phyloP scores from a whole-genome alignment of 2,113 vertebrate genomes.

The Calyptomena viridis region DNA sequence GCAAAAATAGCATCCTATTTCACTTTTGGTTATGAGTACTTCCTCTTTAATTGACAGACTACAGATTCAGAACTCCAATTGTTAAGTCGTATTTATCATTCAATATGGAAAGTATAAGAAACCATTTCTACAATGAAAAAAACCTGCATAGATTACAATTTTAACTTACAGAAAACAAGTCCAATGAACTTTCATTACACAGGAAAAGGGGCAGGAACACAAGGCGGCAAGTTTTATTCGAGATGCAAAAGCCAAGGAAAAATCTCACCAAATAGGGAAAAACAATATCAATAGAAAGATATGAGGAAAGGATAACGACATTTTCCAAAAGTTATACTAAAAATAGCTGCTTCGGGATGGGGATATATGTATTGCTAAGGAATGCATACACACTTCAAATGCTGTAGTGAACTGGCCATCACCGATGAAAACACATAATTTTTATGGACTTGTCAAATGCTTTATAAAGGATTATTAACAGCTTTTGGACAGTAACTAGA shows the following conservation, averaged over 20 bases:
- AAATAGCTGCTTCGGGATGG: neutral
- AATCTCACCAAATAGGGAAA: neutral
- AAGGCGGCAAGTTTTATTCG: neutral
- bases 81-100: neutral
- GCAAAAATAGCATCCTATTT: neutral
- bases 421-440: neutral
- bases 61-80: neutral
- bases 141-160: neutral
- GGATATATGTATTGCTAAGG: neutral
- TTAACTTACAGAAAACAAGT: neutral
- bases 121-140: neutral
- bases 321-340: neutral
- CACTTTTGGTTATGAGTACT: neutral
- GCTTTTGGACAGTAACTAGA: neutral
- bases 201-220: accelerated
- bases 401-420: neutral
- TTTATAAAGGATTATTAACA: neutral
- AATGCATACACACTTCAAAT: neutral
- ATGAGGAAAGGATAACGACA: neutral
- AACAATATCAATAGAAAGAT: neutral
- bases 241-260: neutral
- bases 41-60: neutral
- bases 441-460: neutral
- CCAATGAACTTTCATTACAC: neutral
- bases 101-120: neutral